A percentile compares a stretch with the other conserved stretches of the same genome.
phyloP scores from a whole-genome alignment of 2,888 invertebrate species.

The Cheilosia vernalis region DNA sequence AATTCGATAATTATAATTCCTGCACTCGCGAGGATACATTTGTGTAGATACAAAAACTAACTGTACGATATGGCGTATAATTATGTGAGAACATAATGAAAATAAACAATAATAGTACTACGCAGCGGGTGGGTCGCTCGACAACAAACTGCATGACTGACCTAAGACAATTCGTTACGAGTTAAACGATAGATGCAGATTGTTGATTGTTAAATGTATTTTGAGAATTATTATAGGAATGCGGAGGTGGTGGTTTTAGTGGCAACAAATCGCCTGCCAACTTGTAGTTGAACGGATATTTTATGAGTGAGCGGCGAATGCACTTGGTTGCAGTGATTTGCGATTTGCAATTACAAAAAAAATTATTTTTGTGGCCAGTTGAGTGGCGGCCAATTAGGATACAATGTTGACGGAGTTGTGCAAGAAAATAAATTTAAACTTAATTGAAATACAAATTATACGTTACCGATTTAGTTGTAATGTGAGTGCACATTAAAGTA shows the following conservation, averaged over 20 bases:
- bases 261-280: slow-evolving; percentile 35
- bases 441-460: slow-evolving; percentile 27
- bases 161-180: slow-evolving; percentile 70
- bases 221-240: slow-evolving; percentile 14
- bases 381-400: slow-evolving; percentile 59
- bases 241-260: slow-evolving; percentile 21
- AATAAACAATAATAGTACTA: slow-evolving; percentile 37
- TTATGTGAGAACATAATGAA: slow-evolving; percentile 63
- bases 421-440: not conserved
- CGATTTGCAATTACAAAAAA: slow-evolving; percentile 18
- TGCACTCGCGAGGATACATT: not conserved
- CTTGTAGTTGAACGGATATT: slow-evolving; percentile 34
- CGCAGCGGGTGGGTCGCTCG: not conserved
- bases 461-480: slow-evolving; percentile 20
- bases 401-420: slow-evolving; percentile 27
- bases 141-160: slow-evolving; percentile 51
- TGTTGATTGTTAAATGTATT: slow-evolving; percentile 15
- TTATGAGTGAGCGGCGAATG: slow-evolving; percentile 47
- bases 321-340: slow-evolving; percentile 42
- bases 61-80: slow-evolving; percentile 46
- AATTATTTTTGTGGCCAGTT: slow-evolving; percentile 11
- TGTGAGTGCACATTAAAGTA: slow-evolving; percentile 23
- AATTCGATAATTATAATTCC: slow-evolving; percentile 1
- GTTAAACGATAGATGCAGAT: slow-evolving; percentile 54
- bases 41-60: slow-evolving; percentile 40